phyloP scores from a whole-genome alignment of 1,140 invertebrate genomes.

The Magallana ariakensis region DNA sequence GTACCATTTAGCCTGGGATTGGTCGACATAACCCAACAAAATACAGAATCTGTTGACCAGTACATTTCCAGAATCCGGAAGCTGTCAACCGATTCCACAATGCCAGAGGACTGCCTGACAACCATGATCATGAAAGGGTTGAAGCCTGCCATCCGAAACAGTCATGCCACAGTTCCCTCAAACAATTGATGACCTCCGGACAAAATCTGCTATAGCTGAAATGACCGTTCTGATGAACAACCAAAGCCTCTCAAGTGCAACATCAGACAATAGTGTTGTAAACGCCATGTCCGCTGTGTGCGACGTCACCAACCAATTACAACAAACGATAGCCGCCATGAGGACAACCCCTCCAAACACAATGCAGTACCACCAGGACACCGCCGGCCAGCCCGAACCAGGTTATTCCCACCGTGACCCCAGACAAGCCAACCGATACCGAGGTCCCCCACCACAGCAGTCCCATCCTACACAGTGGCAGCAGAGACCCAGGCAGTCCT shows the following conservation, averaged over 20 bases:
- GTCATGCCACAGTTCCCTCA: conserved; percentile 24
- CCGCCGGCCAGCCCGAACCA: too few relatives aligned
- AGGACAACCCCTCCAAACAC: background rate
- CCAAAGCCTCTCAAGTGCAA: background rate
- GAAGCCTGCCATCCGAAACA: background rate
- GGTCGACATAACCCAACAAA: background rate
- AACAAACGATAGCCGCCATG: conserved; percentile 19
- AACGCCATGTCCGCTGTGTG: background rate
- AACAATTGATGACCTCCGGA: conserved; percentile 11
- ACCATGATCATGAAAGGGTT: conserved; percentile 20
- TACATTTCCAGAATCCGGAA: conserved; percentile 11
- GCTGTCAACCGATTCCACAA: background rate
- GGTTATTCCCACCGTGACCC: background rate
- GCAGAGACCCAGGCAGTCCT: background rate
- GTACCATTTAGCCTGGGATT: background rate
- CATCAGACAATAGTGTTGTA: background rate
- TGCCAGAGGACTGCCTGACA: conserved; percentile 25
- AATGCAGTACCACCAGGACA: too few relatives aligned
- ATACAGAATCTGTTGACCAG: conserved; percentile 35
- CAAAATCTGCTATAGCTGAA: conserved; percentile 6
- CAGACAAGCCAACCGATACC: background rate
- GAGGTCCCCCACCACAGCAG: background rate
- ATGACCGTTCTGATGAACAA: background rate
- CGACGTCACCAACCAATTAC: background rate
- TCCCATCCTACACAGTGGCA: background rate